Conservation (phyloP, 2,797 vertebrate genomes). For the Takifugu rubripes region DNA sequence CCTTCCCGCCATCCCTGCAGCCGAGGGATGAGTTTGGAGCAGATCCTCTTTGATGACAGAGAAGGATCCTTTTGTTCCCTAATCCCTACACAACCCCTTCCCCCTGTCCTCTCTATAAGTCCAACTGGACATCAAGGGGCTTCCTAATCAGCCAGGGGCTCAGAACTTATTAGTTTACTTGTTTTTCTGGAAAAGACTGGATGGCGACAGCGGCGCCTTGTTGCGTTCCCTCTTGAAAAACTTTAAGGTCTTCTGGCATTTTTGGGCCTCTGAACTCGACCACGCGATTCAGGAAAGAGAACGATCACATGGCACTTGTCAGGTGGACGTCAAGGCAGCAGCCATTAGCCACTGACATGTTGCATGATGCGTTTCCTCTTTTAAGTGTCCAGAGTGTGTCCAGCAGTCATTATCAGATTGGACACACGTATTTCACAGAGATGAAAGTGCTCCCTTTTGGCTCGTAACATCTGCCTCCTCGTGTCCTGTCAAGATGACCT, state of each 20-base stretch:
- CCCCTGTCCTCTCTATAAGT: slow-evolving; percentile 31
- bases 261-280: not conserved
- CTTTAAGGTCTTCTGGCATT: not conserved
- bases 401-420: slow-evolving; percentile 72
- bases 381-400: slow-evolving; percentile 53
- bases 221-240: slow-evolving; percentile 3
- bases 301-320: slow-evolving; percentile 1
- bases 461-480: slow-evolving; percentile 63
- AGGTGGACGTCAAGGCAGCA: slow-evolving; percentile 22
- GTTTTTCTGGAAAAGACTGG: slow-evolving; percentile 28
- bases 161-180: slow-evolving; percentile 58
- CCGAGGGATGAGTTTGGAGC: slow-evolving; percentile 74
- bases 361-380: slow-evolving; percentile 45
- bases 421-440: slow-evolving; percentile 75
- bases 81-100: slow-evolving; percentile 65
- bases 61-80: slow-evolving; percentile 84
- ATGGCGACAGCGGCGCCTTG: slow-evolving; percentile 20
- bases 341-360: slow-evolving; percentile 41
- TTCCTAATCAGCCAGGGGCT: slow-evolving; percentile 49
- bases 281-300: slow-evolving; percentile 1
- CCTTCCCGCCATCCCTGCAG: slow-evolving; percentile 56
- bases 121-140: slow-evolving; percentile 66
- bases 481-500: slow-evolving; percentile 60
- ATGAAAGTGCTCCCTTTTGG: slow-evolving; percentile 69
- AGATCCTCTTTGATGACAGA: slow-evolving; percentile 85